These are phyloP conservation scores for Lepidurus arcticus DNA, from an alignment of 1,140 invertebrate genomes.

Conservation along the genomic window DNA sequence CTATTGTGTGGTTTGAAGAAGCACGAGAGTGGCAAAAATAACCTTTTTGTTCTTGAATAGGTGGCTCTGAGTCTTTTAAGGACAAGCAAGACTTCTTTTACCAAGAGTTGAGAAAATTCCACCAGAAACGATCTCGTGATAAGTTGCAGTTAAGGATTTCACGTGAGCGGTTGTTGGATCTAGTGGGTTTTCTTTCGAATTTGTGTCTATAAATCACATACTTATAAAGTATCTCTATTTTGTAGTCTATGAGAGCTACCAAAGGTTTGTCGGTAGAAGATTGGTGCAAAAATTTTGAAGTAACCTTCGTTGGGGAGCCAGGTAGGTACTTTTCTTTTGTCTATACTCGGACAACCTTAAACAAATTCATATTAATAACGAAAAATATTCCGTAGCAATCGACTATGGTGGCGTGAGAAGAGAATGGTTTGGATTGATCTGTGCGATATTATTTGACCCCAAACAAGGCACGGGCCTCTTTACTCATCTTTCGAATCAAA, in stretches of 20 bases:
- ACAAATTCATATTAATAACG: neutral
- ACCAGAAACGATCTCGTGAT: constrained; percentile 76
- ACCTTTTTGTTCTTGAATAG: constrained; percentile 40
- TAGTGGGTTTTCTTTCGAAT: constrained; percentile 46
- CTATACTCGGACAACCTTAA: neutral
- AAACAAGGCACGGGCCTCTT: constrained; percentile 65
- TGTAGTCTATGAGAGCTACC: constrained; percentile 72
- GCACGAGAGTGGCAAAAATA: neutral
- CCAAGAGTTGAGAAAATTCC: constrained; percentile 80
- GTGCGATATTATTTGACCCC: constrained; percentile 77
- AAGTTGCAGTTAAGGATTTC: constrained; percentile 73
- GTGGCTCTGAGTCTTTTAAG: constrained; percentile 90
- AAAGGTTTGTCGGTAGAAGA: constrained; percentile 72
- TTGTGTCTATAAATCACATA: neutral
- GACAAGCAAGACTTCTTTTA: constrained; percentile 94
- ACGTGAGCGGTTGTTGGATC: constrained; percentile 71
- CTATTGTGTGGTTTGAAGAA: too few relatives aligned
- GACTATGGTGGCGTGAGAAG: constrained; percentile 88
- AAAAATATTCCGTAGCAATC: constrained; percentile 55
- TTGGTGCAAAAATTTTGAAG: constrained; percentile 91
- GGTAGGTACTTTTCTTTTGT: constrained; percentile 49
- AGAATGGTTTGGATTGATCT: constrained; percentile 90
- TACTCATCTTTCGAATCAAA: constrained; percentile 72
- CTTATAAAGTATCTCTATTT: neutral
- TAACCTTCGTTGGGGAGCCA: constrained; percentile 84